A percentile compares a stretch with the other conserved stretches of the same genome.
Evolutionary conservation across 2,797 vertebrate species (phyloP).

Genomic region (Diceros bicornis): DNA sequence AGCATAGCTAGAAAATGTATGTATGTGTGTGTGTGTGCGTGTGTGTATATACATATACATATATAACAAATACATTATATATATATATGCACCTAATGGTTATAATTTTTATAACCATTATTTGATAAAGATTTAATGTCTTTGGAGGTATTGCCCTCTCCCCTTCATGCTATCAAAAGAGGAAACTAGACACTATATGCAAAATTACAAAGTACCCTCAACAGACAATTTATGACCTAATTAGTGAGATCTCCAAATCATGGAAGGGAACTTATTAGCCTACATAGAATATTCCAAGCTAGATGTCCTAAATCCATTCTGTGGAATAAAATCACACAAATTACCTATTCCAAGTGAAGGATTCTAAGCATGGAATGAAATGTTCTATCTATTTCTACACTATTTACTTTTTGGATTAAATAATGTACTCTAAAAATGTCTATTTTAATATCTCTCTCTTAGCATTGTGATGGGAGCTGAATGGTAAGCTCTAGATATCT

Average conservation of each 20-base stretch:
- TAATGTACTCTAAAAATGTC: neutral
- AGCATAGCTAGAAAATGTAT: neutral
- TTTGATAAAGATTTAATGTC: neutral
- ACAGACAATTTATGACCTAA: neutral
- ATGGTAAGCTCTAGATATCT: neutral
- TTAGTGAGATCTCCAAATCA: neutral
- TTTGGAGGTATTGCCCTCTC: neutral
- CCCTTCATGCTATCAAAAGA: neutral
- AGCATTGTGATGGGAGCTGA: neutral
- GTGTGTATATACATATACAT: too few relatives aligned
- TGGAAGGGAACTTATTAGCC: slow-evolving; percentile 1
- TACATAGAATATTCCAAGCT: neutral
- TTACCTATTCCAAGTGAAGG: neutral
- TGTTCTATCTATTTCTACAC: slow-evolving; percentile 40
- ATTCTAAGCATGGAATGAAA: neutral
- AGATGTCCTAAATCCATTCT: neutral
- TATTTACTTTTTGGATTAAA: neutral
- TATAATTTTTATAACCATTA: neutral
- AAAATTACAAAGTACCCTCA: neutral
- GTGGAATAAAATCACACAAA: neutral
- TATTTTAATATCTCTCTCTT: neutral
- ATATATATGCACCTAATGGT: neutral
- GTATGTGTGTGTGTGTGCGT: too few relatives aligned
- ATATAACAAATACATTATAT: neutral
- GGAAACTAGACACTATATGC: neutral